Evolutionary conservation across 2,797 vertebrate genomes (phyloP).

Genomic region (Atherinosoma microstoma): DNA sequence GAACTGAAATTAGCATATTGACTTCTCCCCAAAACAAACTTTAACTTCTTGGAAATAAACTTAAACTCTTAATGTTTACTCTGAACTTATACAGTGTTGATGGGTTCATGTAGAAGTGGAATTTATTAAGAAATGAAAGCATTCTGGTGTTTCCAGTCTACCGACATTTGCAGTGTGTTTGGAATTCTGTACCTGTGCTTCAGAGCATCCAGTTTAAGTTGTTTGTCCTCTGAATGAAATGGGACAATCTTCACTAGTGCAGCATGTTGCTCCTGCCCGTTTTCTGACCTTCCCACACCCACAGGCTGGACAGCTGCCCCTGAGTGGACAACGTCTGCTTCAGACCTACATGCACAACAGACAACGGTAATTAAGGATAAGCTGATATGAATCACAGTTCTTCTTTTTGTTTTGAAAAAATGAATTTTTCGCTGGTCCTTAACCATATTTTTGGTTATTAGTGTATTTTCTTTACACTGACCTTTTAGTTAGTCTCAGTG

Average conservation of each 20-base stretch:
- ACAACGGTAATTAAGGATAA: slow-evolving; percentile 3
- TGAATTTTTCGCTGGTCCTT: background rate
- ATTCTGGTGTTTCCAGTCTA: background rate
- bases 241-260: slow-evolving; percentile 60
- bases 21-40: no score
- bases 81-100: background rate
- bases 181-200: slow-evolving; percentile 66
- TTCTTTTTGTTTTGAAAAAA: background rate
- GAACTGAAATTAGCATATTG: background rate
- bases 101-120: background rate
- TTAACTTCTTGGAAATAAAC: no score
- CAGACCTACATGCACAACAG: slow-evolving; percentile 59
- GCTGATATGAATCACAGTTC: background rate
- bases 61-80: background rate
- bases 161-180: background rate
- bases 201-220: slow-evolving; percentile 31
- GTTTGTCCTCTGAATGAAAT: slow-evolving; percentile 56
- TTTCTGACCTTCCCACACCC: slow-evolving; percentile 41
- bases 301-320: slow-evolving; percentile 34
- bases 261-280: slow-evolving; percentile 30
- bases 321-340: slow-evolving; percentile 30
- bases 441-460: background rate
- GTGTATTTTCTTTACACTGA: slow-evolving; percentile 36
- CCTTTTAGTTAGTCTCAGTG: slow-evolving; percentile 64
- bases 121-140: background rate